Evolutionary conservation across 30 jellyfish, hydroid and myxozoan genomes (phyloP), one percentile per base, ranked within the genome.

Genomic region (Morbakka virulenta): DNA sequence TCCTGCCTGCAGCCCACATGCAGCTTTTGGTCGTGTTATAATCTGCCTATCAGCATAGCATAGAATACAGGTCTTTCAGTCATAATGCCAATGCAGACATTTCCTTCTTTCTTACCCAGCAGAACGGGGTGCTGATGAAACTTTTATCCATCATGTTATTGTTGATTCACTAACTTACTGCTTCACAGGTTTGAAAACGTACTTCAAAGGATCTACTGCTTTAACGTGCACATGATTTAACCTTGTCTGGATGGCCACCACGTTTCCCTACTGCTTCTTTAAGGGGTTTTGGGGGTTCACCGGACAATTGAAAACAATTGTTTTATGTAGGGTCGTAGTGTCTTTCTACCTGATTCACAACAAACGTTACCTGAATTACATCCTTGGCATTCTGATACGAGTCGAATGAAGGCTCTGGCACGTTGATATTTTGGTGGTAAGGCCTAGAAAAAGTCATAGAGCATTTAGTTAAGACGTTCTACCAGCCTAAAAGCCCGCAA

Each of bases 1-100:
- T 72, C 31, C 53, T 76, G 31, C 92, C 96, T 9, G 93, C 95
- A 21, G 82, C 72, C 34, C 29, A 87, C 24, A 22, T 87, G 79
- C 77, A 50, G 36, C n/a, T n/a, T n/a, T 87, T 95, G 93, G 87
- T 81, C 17, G 28, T 80, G 3, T 28, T 63, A 35, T 80, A 69
- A 2, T 49, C 77, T 0, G 84, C 85, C 3, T 87, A 32, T 25
- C 72, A 52, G 27, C 64, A 61, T 41, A 17, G 17, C 17, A n/a
- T n/a, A 20, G 62, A 31, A 0, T 79, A 24, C 0, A 13, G 27
- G 35, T 35, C 22, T 14, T 28, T 81, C 79, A 27, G 69, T 17
- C 25, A 35, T 0, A 0, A 79, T 26, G 81, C 32, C n/a, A 66
- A 66, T 29, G 89, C 90, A 2, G 80, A 69, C 83, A 13, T 4